Evolutionary conservation across 1,140 invertebrate species (phyloP).

Genomic region (Wiebesia pumilae): DNA sequence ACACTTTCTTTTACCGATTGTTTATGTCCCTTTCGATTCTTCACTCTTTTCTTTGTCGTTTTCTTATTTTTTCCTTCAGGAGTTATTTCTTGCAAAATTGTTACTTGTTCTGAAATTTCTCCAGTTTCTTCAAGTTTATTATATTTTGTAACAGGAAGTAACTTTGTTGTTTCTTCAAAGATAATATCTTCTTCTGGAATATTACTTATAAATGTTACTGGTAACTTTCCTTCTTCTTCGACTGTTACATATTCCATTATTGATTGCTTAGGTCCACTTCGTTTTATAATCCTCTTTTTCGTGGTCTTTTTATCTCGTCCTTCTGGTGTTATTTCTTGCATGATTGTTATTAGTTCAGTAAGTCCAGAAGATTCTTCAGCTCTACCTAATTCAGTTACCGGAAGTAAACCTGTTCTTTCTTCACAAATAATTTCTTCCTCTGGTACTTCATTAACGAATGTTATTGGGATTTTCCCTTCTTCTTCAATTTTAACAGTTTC

Average conservation of each 20-base stretch:
- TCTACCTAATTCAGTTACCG: not conserved
- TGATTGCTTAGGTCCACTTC: slow-evolving; percentile 64
- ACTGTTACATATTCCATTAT: slow-evolving; percentile 61
- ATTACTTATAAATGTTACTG: slow-evolving; percentile 63
- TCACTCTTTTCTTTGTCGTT: slow-evolving; percentile 59
- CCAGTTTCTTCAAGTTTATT: too few relatives aligned
- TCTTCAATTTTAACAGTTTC: slow-evolving; percentile 74
- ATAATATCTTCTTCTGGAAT: slow-evolving; percentile 70
- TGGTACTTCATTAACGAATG: slow-evolving; percentile 55
- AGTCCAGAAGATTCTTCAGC: slow-evolving; percentile 31
- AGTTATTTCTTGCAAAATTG: not conserved
- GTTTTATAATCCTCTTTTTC: slow-evolving; percentile 58
- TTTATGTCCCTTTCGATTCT: slow-evolving; percentile 61
- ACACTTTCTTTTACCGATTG: slow-evolving; percentile 73
- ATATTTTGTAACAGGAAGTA: too few relatives aligned
- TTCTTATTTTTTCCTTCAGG: not conserved
- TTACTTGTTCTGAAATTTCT: not conserved
- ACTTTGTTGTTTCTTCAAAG: slow-evolving; percentile 17
- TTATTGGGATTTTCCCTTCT: slow-evolving; percentile 69
- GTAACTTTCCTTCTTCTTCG: slow-evolving; percentile 57
- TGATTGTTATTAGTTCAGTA: slow-evolving; percentile 33
- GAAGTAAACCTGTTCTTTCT: not conserved
- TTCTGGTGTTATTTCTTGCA: slow-evolving; percentile 25
- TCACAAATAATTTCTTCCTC: slow-evolving; percentile 45
- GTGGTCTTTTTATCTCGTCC: slow-evolving; percentile 53